phyloP scores from a whole-genome alignment of 1,140 invertebrate species.

The Rhopalosiphum maidis region DNA sequence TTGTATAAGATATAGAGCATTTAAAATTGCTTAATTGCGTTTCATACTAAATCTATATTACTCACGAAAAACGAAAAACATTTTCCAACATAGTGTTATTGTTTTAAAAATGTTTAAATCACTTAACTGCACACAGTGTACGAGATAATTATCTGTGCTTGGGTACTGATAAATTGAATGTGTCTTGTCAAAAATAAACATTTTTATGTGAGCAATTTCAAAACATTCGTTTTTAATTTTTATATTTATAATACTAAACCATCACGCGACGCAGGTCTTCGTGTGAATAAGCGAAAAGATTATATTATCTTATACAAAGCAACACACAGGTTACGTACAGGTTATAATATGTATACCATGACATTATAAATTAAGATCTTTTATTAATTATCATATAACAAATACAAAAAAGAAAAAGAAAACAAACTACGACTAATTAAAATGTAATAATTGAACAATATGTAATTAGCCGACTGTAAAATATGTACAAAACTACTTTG shows the following conservation, averaged over 20 bases:
- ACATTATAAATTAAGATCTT: background rate
- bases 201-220: background rate
- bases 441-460: background rate
- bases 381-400: conserved; percentile 4
- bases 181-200: background rate
- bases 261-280: background rate
- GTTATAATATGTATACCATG: background rate
- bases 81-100: too few relatives aligned
- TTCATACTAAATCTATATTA: background rate
- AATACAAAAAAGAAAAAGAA: background rate
- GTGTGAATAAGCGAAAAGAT: background rate
- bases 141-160: background rate
- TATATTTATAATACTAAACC: background rate
- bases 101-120: too few relatives aligned
- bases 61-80: background rate
- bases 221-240: background rate
- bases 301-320: background rate
- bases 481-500: background rate
- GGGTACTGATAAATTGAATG: background rate
- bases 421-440: background rate
- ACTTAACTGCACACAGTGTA: background rate
- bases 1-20: background rate
- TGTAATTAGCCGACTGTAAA: background rate
- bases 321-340: background rate
- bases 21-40: background rate